Conservation (phyloP, 2,113 vertebrate genomes). For the Leptobrachium ailaonicum region DNA sequence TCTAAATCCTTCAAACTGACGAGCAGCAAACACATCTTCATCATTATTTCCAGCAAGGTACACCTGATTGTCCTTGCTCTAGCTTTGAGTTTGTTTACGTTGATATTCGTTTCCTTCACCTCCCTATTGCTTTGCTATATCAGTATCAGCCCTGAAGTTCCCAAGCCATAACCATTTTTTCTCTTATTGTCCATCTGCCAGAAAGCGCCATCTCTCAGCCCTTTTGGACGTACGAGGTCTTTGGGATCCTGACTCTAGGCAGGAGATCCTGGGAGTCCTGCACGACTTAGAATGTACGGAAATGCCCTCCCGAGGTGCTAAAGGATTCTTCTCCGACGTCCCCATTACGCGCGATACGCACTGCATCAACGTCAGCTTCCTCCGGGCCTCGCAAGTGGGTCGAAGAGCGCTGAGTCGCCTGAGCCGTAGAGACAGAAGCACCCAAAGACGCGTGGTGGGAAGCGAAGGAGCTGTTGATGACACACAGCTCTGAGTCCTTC, state of each 20-base stretch:
- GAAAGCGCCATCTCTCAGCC: constrained; percentile 82
- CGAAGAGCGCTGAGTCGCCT: constrained; percentile 18
- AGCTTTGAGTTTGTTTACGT: background rate
- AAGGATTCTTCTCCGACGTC: constrained; percentile 79
- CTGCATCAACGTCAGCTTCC: constrained; percentile 76
- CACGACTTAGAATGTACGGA: constrained; percentile 73
- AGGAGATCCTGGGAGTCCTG: constrained; percentile 83
- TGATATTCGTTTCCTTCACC: background rate
- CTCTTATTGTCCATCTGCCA: constrained; percentile 46
- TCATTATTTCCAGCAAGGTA: too few species aligned
- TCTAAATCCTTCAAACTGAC: too few species aligned
- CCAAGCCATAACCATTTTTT: background rate
- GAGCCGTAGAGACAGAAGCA: background rate
- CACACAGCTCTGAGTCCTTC: constrained; percentile 13
- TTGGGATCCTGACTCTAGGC: constrained; percentile 68
- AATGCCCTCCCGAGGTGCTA: constrained; percentile 56
- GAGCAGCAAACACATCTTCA: too few species aligned
- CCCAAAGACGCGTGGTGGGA: background rate
- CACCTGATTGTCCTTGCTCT: background rate
- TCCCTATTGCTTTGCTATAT: background rate
- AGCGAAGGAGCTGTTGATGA: constrained; percentile 10
- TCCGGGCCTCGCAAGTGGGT: constrained; percentile 66
- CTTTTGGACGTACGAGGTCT: constrained; percentile 81
- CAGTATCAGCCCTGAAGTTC: background rate
- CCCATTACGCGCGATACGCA: constrained; percentile 72